These are phyloP conservation scores for Phyllotreta striolata DNA, from an alignment of 2,888 invertebrate species.

Conservation along the genomic window DNA sequence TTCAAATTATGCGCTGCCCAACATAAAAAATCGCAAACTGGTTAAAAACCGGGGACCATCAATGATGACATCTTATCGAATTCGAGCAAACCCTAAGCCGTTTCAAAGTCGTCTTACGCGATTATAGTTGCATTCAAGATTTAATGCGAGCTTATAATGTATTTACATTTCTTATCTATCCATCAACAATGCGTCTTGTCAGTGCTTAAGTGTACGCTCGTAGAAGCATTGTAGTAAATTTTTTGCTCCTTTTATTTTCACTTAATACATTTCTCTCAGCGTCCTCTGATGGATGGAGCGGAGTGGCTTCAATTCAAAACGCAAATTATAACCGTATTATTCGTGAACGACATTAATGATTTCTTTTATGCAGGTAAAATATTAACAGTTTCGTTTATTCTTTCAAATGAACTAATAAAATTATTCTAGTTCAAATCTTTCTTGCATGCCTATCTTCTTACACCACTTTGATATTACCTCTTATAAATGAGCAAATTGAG, in stretches of 20 bases:
- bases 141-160: slow-evolving; percentile 29
- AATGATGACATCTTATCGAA: slow-evolving; percentile 12
- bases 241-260: slow-evolving; percentile 31
- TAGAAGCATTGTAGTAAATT: slow-evolving; percentile 25
- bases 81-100: slow-evolving; percentile 14
- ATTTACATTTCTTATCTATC: slow-evolving; percentile 30
- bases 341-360: slow-evolving; percentile 22
- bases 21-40: too few relatives aligned
- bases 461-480: background rate
- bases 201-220: slow-evolving; percentile 30
- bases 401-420: background rate
- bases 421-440: background rate
- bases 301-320: slow-evolving; percentile 22
- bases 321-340: slow-evolving; percentile 24
- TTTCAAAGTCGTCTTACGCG: slow-evolving; percentile 21
- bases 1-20: too few relatives aligned
- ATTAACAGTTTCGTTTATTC: slow-evolving; percentile 8
- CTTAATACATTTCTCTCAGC: slow-evolving; percentile 31
- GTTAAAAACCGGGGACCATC: too few relatives aligned
- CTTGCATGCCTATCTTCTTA: background rate
- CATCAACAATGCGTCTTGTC: slow-evolving; percentile 35
- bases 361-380: slow-evolving; percentile 23
- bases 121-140: slow-evolving; percentile 24
- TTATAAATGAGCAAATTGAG: too few relatives aligned
- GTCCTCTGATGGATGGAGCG: slow-evolving; percentile 29